A percentile compares a stretch with the other conserved stretches of the same genome.
These are phyloP conservation scores for Mercenaria mercenaria DNA, from an alignment of 1,140 invertebrate species.

Conservation along the genomic window DNA sequence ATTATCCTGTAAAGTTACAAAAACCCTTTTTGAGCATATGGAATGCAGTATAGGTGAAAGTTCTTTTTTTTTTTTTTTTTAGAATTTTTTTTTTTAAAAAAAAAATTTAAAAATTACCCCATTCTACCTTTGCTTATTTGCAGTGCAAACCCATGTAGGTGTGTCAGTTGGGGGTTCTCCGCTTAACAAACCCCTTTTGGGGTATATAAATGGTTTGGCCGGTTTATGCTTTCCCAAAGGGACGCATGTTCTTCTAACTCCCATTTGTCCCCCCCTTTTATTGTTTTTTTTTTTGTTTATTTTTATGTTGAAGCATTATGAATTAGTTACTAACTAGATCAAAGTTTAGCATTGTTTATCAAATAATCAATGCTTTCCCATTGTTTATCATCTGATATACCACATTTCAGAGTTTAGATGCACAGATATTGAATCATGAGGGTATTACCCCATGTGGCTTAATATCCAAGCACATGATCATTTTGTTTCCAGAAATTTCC, in stretches of 20 bases:
- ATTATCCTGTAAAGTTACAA: too few relatives aligned
- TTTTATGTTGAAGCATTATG: too few relatives aligned
- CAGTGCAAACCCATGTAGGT: slow-evolving; percentile 85
- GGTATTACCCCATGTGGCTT: too few relatives aligned
- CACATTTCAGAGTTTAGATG: too few relatives aligned
- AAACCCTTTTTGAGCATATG: not conserved
- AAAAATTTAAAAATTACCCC: not conserved
- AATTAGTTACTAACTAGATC: too few relatives aligned
- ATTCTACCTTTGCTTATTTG: slow-evolving; percentile 4
- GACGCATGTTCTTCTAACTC: slow-evolving; percentile 75
- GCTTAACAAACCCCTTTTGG: slow-evolving; percentile 93
- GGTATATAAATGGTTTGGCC: slow-evolving; percentile 96
- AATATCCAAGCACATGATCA: too few relatives aligned
- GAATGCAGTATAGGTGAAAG: not conserved
- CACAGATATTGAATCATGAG: too few relatives aligned
- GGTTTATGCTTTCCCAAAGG: slow-evolving; percentile 94
- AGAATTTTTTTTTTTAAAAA: not conserved
- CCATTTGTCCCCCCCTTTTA: not conserved
- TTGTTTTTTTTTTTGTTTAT: not conserved
- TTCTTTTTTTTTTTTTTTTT: not conserved
- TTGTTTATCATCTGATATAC: too few relatives aligned
- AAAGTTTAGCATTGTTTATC: too few relatives aligned
- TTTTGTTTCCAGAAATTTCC: too few relatives aligned
- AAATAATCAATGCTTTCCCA: too few relatives aligned
- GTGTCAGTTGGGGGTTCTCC: slow-evolving; percentile 90